A percentile compares a stretch with the other conserved stretches of the same genome.
Evolutionary conservation across 1,140 invertebrate species (phyloP).

Genomic region (Solenopsis fugax): DNA sequence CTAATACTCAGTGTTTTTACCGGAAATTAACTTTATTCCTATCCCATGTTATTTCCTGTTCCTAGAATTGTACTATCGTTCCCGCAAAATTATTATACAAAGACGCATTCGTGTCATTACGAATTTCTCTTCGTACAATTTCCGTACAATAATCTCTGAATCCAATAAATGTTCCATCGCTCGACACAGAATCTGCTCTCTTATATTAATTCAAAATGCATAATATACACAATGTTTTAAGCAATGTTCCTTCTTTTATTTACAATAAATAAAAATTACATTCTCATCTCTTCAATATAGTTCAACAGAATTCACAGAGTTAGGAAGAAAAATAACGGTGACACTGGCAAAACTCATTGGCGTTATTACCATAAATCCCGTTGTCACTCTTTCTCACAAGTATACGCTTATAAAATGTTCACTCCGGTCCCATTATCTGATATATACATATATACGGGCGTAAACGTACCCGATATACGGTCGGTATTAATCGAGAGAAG

Average conservation of each 20-base stretch:
- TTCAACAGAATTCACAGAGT: conserved; percentile 82
- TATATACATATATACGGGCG: conserved; percentile 71
- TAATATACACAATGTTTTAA: conserved; percentile 75
- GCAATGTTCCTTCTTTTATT: conserved; percentile 84
- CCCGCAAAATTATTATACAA: conserved; percentile 36
- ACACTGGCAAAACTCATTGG: conserved; percentile 78
- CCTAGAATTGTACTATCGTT: conserved; percentile 66
- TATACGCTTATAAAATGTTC: conserved; percentile 79
- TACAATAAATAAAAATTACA: conserved; percentile 87
- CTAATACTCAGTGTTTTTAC: conserved; percentile 44
- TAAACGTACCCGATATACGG: conserved; percentile 59
- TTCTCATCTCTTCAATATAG: conserved; percentile 78
- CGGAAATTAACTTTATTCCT: conserved; percentile 72
- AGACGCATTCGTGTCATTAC: not conserved
- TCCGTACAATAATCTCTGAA: conserved; percentile 13
- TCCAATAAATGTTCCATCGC: not conserved
- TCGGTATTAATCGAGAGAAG: conserved; percentile 69
- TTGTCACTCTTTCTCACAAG: conserved; percentile 45
- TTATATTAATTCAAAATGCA: conserved; percentile 36
- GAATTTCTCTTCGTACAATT: conserved; percentile 35
- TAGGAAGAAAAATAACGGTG: conserved; percentile 78
- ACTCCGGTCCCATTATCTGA: conserved; percentile 81
- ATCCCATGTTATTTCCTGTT: conserved; percentile 37
- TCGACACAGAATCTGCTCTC: conserved; percentile 1
- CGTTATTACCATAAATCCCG: conserved; percentile 73